Evolutionary conservation across 1,140 invertebrate species (phyloP).

Genomic region (Triops cancriformis): DNA sequence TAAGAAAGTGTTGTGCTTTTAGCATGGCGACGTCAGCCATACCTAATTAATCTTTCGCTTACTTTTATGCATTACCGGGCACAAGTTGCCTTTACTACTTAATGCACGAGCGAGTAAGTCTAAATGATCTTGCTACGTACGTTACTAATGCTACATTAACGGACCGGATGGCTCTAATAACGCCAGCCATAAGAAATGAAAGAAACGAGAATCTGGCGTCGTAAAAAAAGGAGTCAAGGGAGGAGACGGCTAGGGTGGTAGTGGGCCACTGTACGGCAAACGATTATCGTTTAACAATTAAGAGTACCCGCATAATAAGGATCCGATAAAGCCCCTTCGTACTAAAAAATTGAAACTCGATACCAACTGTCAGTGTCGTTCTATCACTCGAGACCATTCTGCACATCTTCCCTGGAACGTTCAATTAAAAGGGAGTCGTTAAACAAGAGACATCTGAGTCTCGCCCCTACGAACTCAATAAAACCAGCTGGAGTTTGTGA

Average conservation of each 20-base stretch:
- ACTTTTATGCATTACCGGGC: no score
- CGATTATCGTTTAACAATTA: slow-evolving; percentile 11
- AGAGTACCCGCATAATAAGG: neutral
- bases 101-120: no score
- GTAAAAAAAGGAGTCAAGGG: neutral
- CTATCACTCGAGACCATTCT: neutral
- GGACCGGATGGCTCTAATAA: no score
- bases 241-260: neutral
- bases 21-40: no score
- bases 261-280: no score
- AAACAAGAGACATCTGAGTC: neutral
- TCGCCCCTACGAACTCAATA: neutral
- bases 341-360: neutral
- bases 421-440: neutral
- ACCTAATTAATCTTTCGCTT: no score
- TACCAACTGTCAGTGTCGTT: neutral
- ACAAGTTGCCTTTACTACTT: no score
- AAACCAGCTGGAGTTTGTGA: neutral
- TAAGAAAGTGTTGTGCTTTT: no score
- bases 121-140: no score
- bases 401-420: neutral
- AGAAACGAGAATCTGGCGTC: no score
- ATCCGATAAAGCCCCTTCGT: neutral
- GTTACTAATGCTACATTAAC: no score
- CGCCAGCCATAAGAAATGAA: no score